A percentile compares a stretch with the other conserved stretches of the same genome.
Conservation (phyloP, 2,888 invertebrate species). For the Quadriops clusia region DNA sequence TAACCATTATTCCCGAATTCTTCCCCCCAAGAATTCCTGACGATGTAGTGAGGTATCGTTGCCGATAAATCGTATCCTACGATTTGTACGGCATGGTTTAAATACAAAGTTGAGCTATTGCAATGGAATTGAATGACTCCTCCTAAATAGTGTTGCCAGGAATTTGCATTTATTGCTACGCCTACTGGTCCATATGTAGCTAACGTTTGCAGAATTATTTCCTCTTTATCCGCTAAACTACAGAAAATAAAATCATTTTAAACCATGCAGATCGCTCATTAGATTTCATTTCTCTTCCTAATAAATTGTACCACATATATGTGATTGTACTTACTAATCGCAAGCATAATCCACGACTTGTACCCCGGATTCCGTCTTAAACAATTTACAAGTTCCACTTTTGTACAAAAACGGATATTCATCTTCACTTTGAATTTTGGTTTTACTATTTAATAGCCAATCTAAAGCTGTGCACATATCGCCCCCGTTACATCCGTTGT, state of each 20-base stretch:
- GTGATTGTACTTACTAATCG: slow-evolving; percentile 45
- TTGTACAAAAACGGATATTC: slow-evolving; percentile 52
- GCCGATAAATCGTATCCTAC: slow-evolving; percentile 70
- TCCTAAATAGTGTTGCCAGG: slow-evolving; percentile 78
- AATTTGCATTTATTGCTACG: slow-evolving; percentile 69
- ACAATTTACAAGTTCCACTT: slow-evolving; percentile 38
- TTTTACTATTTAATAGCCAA: slow-evolving; percentile 53
- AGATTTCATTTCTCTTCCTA: too few relatives aligned
- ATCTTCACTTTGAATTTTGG: slow-evolving; percentile 43
- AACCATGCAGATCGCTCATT: too few relatives aligned
- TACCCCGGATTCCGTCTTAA: slow-evolving; percentile 36
- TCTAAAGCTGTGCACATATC: slow-evolving; percentile 64
- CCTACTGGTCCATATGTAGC: slow-evolving; percentile 66
- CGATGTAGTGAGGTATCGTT: slow-evolving; percentile 67
- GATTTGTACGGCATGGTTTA: slow-evolving; percentile 77
- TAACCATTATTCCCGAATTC: slow-evolving; percentile 68
- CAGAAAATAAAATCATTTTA: slow-evolving; percentile 14
- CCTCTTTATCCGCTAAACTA: slow-evolving; percentile 55
- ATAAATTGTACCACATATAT: slow-evolving; percentile 2
- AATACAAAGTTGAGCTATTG: slow-evolving; percentile 41
- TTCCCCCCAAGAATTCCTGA: slow-evolving; percentile 75
- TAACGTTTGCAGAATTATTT: slow-evolving; percentile 46
- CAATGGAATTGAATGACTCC: slow-evolving; percentile 77
- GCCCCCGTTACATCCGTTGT: slow-evolving; percentile 66
- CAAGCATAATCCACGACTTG: slow-evolving; percentile 48